Conservation (phyloP, 2,113 vertebrate genomes). For the Notiomystis cincta region DNA sequence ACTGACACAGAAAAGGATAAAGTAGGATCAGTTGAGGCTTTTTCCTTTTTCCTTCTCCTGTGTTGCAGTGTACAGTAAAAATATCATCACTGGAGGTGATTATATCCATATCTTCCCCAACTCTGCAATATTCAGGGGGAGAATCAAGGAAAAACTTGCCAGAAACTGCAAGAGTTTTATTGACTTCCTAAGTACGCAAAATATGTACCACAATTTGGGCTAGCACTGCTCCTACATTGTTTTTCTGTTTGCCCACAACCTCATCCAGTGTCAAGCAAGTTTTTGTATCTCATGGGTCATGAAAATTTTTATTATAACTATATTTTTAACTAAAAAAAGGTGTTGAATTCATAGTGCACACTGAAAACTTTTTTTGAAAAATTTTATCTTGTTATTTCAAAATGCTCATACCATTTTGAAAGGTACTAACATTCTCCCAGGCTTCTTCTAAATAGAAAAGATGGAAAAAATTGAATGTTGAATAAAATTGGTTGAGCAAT, state of each 20-base stretch:
- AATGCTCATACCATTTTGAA: background rate
- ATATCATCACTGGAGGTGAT: background rate
- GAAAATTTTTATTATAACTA: background rate
- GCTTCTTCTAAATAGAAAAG: background rate
- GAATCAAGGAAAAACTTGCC: background rate
- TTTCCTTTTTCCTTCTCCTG: background rate
- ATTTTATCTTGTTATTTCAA: background rate
- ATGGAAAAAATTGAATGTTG: background rate
- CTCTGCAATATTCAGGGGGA: background rate
- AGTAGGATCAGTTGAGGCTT: background rate
- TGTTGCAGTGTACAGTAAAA: background rate
- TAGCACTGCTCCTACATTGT: background rate
- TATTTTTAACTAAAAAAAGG: background rate
- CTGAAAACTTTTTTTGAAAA: background rate
- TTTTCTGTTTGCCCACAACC: background rate
- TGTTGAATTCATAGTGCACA: background rate
- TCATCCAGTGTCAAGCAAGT: background rate
- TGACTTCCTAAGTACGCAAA: background rate
- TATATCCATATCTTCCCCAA: background rate
- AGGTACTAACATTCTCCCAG: background rate
- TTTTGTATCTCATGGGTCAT: background rate
- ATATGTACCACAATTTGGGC: background rate
- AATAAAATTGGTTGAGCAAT: background rate
- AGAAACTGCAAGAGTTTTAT: background rate
- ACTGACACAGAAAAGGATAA: background rate